These are phyloP conservation scores for Pseudococcus longispinus DNA, from an alignment of 2,888 invertebrate genomes.

Conservation along the genomic window DNA sequence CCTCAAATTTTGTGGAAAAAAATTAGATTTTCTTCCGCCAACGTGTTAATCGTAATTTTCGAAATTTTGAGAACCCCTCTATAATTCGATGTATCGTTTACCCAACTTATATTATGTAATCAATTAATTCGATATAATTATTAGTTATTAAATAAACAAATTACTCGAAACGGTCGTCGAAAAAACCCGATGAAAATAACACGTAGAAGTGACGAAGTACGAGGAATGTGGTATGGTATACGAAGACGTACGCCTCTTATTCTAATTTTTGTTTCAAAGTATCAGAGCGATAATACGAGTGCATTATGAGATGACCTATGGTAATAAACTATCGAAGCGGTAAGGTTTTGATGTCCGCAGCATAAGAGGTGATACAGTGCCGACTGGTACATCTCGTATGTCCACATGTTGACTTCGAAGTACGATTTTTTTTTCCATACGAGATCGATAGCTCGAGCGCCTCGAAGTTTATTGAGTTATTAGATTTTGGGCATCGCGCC, in stretches of 20 bases:
- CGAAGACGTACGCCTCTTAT: background rate
- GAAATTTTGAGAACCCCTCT: background rate
- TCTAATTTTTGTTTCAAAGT: background rate
- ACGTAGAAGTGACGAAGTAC: background rate
- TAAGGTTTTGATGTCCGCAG: background rate
- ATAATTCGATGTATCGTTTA: background rate
- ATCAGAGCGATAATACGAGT: background rate
- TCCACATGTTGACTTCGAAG: too few relatives aligned
- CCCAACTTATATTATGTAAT: background rate
- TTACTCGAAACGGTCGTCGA: background rate
- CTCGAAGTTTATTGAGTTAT: conserved; percentile 49
- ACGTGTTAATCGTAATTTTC: too few relatives aligned
- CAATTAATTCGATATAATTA: background rate
- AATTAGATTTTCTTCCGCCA: too few relatives aligned
- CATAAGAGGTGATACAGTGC: background rate
- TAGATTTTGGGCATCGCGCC: background rate
- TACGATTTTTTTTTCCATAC: background rate
- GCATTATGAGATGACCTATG: background rate
- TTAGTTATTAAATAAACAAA: background rate
- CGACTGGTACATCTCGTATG: background rate
- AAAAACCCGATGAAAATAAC: background rate
- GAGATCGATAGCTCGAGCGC: background rate
- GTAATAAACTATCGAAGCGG: background rate
- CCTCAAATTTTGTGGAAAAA: too few relatives aligned
- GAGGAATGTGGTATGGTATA: background rate